phyloP scores from a whole-genome alignment of 2,113 vertebrate genomes.

The Mormoops blainvillei region DNA sequence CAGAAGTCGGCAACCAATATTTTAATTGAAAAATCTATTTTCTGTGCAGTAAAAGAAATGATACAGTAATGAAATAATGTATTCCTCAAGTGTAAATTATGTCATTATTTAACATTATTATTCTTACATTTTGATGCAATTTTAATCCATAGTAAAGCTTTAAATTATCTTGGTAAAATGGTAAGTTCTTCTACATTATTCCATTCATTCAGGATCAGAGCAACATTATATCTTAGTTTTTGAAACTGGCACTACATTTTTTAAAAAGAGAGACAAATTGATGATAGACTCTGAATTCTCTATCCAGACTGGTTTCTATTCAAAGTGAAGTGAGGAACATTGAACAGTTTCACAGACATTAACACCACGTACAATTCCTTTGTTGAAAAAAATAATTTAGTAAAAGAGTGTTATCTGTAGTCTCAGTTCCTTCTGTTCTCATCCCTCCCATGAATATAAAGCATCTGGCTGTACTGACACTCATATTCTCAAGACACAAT shows the following conservation, averaged over 20 bases:
- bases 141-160: background rate
- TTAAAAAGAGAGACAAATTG: background rate
- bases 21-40: slow-evolving; percentile 68
- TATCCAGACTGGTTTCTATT: background rate
- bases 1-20: background rate
- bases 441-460: background rate
- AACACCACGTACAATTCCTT: background rate
- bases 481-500: background rate
- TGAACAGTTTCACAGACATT: background rate
- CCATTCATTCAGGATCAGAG: slow-evolving; percentile 89
- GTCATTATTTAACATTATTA: slow-evolving; percentile 26
- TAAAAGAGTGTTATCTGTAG: background rate
- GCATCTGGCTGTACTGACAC: background rate
- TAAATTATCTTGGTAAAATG: slow-evolving; percentile 84
- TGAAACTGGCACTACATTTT: slow-evolving; percentile 83
- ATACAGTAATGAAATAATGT: background rate
- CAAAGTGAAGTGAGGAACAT: background rate
- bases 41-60: slow-evolving; percentile 67
- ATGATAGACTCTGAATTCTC: background rate
- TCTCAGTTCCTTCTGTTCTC: slow-evolving; percentile 11
- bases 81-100: slow-evolving; percentile 49
- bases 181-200: slow-evolving; percentile 88
- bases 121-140: background rate
- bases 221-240: slow-evolving; percentile 88
- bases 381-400: slow-evolving; percentile 8